These are phyloP conservation scores for Tetragonisca angustula DNA, from an alignment of 2,888 invertebrate species.

Conservation along the genomic window DNA sequence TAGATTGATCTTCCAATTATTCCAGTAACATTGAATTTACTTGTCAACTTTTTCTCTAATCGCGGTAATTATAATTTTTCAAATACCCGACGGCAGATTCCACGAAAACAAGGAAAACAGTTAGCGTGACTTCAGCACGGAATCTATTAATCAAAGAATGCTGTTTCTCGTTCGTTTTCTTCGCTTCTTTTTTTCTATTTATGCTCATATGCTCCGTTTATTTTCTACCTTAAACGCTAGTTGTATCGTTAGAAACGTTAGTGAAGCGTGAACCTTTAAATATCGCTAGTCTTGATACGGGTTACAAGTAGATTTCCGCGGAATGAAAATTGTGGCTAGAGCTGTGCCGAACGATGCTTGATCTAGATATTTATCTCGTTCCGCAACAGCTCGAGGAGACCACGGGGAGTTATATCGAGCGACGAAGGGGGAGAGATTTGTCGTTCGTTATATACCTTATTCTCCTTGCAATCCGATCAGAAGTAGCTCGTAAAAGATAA, in stretches of 20 bases:
- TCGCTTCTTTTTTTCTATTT: slow-evolving; percentile 10
- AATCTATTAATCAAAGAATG: slow-evolving; percentile 26
- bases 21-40: not conserved
- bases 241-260: slow-evolving; percentile 80
- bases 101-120: not conserved
- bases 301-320: slow-evolving; percentile 78
- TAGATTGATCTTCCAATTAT: not conserved
- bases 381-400: not conserved
- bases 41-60: not conserved
- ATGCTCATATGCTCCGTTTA: slow-evolving; percentile 66
- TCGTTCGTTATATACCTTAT: slow-evolving; percentile 5
- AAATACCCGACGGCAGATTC: slow-evolving; percentile 1
- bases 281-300: slow-evolving; percentile 83
- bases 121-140: slow-evolving; percentile 16
- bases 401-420: not conserved
- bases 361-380: not conserved
- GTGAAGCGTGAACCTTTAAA: slow-evolving; percentile 84
- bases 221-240: slow-evolving; percentile 66
- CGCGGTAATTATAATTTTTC: not conserved
- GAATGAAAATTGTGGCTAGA: slow-evolving; percentile 39
- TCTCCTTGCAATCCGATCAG: slow-evolving; percentile 82
- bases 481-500: slow-evolving; percentile 79
- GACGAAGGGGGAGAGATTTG: not conserved
- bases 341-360: slow-evolving; percentile 8
- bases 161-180: slow-evolving; percentile 12